Base-by-base conservation (phyloP, 1,140 invertebrate species). In the Argopecten irradians region DNA sequence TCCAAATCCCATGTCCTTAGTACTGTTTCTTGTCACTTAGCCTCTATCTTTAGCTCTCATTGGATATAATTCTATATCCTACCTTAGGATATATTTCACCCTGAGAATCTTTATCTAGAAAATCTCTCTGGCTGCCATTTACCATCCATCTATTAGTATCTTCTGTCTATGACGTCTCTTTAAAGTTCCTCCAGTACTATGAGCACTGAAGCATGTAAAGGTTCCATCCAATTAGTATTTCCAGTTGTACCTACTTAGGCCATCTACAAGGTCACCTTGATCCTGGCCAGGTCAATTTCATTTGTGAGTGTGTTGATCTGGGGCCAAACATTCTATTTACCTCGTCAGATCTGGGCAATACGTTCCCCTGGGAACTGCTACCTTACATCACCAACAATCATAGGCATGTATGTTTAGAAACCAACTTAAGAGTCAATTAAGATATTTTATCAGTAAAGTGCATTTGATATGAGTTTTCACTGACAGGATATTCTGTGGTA, bases 311-410 rank as follows among this genome's bases (percentile, higher is more conserved):
- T 28, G 55, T 71, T 71, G 55, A 71, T 71, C n/a, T 28, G 55
- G 55, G 55, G 55, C 55, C 22, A 71, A 71, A 28, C 28, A n/a
- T 71, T 71, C 55, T 71, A 71, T 11, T 71, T 71, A 71, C 55
- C 55, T 71, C 55, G n/a, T n/a, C 14, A n/a, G 55, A 28, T 28
- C n/a, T 5, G 55, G 55, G 55, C 28, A n/a, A 5, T n/a, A 28
- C 28, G 55, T 71, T 71, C 55, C n/a, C 55, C 55, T n/a, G 55
- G 55, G 55, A 71, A 71, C 13, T 71, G 22, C 55, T 71, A 71
- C 55, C 55, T 71, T 71, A 28, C 55, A 71, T 71, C 55, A 71
- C 55, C 55, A 71, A 71, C 55, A 71, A 71, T 71, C 55, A 71
- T 71, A 71, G n/a, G n/a, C 55, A 71, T 71, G 55, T 71, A 16